Evolutionary conservation across 2,888 invertebrate species (phyloP), one percentile per base, ranked within the genome.

Genomic region (Laothoe populi): DNA sequence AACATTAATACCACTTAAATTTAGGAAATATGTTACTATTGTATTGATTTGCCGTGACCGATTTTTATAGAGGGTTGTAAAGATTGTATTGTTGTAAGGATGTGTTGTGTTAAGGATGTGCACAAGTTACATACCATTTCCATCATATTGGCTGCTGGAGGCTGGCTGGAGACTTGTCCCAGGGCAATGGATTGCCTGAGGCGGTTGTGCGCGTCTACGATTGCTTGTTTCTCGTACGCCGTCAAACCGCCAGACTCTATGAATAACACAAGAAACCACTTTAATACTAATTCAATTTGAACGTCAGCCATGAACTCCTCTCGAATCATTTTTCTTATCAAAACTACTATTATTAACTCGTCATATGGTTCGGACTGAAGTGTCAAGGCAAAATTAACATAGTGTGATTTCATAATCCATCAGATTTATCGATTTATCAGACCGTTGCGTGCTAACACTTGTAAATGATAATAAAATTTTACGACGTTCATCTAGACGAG

Each of bases 91-190:
- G n/a, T n/a, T n/a, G n/a, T n/a, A n/a, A n/a, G n/a, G n/a, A n/a
- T n/a, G n/a, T n/a, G n/a, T n/a, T n/a, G n/a, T n/a, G n/a, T n/a
- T n/a, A n/a, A n/a, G n/a, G n/a, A n/a, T n/a, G n/a, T n/a, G n/a
- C n/a, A n/a, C n/a, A 31, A 49, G 40, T 13, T 49, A 71, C 93
- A 86, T 88, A 96, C 96, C 94, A 97, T 95, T 94, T 97, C 97
- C 91, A 96, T 95, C 96, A 97, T 97, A 87, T 97, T 97, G 73
- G 96, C 95, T 26, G 97, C 96, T 61, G 96, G 95, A 21, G 96
- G 96, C 77, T 97, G 97, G 68, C 93, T 93, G 70, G 94, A 93
- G 75, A 96, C 95, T 79, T 95, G 95, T 57, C 97, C 97, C 72
- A 96, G 93, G 65, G 97, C 97, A 68, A 97, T 95, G 49, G 94